Base-by-base conservation (phyloP, 2,113 vertebrate genomes). In the Pterophyllum scalare region DNA sequence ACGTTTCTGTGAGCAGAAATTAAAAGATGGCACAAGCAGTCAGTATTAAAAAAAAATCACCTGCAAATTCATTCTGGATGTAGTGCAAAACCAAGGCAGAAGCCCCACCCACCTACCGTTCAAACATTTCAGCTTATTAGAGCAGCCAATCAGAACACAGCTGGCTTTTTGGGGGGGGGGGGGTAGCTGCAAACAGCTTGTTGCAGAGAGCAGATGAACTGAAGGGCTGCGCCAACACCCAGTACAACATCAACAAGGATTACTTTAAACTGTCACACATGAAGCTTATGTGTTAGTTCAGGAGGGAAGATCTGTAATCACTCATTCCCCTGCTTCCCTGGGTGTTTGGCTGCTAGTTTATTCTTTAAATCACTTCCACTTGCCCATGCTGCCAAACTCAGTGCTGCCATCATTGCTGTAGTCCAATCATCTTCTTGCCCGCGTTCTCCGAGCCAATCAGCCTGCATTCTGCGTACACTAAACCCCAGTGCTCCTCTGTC, bases 311-410 rank as follows among this genome's bases (percentile, higher is more conserved):
- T 70, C 40, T 49, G 40, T 49, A 70, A 46, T 70, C 40, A 28
- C 40, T 70, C 15, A 49, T 40, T 22, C 9, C 2, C 64, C 64
- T 49, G 38, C 38, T 67, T 46, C 43, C 22, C 8, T 2, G 2
- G 22, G 38, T 67, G 24, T 22, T 67, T 5, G 8, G 40, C 64
- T 67, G 64, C 15, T 49, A 49, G 64, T 70, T 40, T 49, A 70
- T 28, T 49, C 64, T 70, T 49, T 70, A 70, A 40, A 70, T 70
- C 24, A 70, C 64, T 70, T 70, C 24, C 40, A 70, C 40, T 70
- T 70, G 26, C 24, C 46, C 64, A 70, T 5, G 40, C 64, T 67
- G 64, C 46, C 64, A 67, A 67, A 67, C 40, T 67, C 19, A 46
- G 46, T 19, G 15, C 0, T 70, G 40, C 26, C 64, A 70, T 70